Conservation (phyloP, 1,140 invertebrate genomes). For the Sycobia sp. region DNA sequence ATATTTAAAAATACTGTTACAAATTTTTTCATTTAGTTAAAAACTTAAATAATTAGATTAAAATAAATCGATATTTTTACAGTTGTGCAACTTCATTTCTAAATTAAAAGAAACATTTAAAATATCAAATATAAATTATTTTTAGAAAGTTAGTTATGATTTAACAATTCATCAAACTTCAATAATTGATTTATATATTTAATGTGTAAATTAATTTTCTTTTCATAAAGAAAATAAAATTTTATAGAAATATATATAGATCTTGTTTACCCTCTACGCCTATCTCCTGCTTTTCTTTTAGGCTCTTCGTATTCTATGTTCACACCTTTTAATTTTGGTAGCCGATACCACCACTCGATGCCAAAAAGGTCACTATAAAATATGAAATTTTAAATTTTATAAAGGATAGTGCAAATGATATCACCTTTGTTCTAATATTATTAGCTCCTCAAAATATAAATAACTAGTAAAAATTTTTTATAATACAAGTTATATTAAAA, state of each 20-base stretch:
- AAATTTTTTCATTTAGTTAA: too few relatives aligned
- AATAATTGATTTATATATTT: too few relatives aligned
- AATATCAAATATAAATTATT: neutral
- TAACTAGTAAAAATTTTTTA: neutral
- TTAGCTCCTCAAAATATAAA: neutral
- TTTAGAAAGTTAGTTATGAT: too few relatives aligned
- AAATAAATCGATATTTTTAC: too few relatives aligned
- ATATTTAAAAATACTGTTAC: too few relatives aligned
- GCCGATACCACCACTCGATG: neutral
- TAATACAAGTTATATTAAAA: neutral
- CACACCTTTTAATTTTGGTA: neutral
- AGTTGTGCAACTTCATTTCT: neutral
- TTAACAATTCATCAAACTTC: too few relatives aligned
- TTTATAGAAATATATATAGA: too few relatives aligned
- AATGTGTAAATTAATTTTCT: neutral
- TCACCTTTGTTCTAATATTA: neutral
- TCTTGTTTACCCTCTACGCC: slow-evolving; percentile 17
- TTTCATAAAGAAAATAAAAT: neutral
- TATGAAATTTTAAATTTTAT: neutral
- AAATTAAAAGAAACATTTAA: neutral
- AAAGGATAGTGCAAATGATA: too few relatives aligned
- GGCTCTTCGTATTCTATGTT: neutral
- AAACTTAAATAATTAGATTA: too few relatives aligned
- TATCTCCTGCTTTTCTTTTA: neutral
- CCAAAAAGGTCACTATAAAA: neutral